Evolutionary conservation across 2,888 invertebrate genomes (phyloP).

Genomic region (Acronicta alni): DNA sequence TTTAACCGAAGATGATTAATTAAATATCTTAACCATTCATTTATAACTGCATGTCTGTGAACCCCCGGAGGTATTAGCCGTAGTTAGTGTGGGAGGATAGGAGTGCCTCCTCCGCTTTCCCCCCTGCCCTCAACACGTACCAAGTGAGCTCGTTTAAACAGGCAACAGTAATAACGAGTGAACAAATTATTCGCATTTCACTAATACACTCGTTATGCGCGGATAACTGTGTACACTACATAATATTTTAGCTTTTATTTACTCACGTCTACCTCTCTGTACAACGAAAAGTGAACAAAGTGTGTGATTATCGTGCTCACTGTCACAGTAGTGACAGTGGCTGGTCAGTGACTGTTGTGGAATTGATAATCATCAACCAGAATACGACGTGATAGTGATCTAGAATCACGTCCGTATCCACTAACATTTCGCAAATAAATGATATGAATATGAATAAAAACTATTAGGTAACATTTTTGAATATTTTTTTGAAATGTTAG

Average conservation of each 20-base stretch:
- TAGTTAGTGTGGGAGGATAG: constrained; percentile 8
- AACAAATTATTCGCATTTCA: constrained; percentile 60
- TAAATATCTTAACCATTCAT: constrained; percentile 45
- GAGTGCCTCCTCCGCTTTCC: background rate
- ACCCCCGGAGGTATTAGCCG: constrained; percentile 7
- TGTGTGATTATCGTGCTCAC: constrained; percentile 9
- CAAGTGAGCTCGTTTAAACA: constrained; percentile 45
- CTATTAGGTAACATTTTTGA: too few relatives aligned
- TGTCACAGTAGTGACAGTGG: background rate
- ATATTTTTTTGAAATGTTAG: too few relatives aligned
- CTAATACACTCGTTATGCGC: constrained; percentile 51
- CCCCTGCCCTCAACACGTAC: constrained; percentile 8
- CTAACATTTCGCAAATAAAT: too few relatives aligned
- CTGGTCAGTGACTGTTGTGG: background rate
- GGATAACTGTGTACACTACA: constrained; percentile 38
- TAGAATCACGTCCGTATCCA: too few relatives aligned
- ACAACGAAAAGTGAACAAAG: constrained; percentile 1
- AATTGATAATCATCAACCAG: constrained; percentile 3
- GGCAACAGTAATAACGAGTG: constrained; percentile 41
- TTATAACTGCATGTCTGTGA: constrained; percentile 37
- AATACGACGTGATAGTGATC: too few relatives aligned
- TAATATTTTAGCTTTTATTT: constrained; percentile 35
- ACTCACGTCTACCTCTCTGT: constrained; percentile 24
- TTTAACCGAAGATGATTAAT: constrained; percentile 52
- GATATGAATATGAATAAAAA: too few relatives aligned